Conservation (phyloP, 2,888 invertebrate genomes). For the Diplolepis rosae region DNA sequence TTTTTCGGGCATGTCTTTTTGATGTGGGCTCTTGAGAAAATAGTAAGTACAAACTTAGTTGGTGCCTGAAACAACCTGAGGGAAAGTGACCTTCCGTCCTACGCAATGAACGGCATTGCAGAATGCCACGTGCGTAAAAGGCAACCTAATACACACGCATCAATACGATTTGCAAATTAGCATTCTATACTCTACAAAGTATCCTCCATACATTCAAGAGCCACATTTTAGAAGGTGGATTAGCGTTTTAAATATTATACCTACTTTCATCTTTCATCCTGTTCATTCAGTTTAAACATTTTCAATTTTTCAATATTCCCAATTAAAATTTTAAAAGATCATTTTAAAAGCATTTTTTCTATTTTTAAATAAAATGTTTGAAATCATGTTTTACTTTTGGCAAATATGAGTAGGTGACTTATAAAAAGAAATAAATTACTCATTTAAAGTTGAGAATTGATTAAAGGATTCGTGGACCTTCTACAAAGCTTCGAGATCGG, state of each 20-base stretch:
- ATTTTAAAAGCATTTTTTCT: neutral
- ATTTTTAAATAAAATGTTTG: no score
- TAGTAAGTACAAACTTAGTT: neutral
- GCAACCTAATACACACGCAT: conserved; percentile 19
- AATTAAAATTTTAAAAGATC: neutral
- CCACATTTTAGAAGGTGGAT: conserved; percentile 4
- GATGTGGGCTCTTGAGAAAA: neutral
- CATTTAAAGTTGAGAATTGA: neutral
- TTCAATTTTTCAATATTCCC: no score
- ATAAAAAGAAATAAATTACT: neutral
- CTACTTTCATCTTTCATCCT: no score
- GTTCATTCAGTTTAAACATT: no score
- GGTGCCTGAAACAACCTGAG: neutral
- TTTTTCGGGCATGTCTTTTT: neutral
- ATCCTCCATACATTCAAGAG: neutral
- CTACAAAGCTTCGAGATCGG: neutral
- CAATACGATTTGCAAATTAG: conserved; percentile 21
- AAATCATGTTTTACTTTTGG: no score
- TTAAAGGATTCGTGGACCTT: neutral
- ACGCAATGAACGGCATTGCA: conserved; percentile 28
- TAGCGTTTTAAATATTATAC: no score
- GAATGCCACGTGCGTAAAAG: conserved; percentile 10
- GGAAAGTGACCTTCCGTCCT: conserved; percentile 29
- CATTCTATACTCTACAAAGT: conserved; percentile 8
- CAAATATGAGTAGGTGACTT: neutral